Base-by-base conservation (phyloP, 2,113 vertebrate genomes). In the Bubo bubo region DNA sequence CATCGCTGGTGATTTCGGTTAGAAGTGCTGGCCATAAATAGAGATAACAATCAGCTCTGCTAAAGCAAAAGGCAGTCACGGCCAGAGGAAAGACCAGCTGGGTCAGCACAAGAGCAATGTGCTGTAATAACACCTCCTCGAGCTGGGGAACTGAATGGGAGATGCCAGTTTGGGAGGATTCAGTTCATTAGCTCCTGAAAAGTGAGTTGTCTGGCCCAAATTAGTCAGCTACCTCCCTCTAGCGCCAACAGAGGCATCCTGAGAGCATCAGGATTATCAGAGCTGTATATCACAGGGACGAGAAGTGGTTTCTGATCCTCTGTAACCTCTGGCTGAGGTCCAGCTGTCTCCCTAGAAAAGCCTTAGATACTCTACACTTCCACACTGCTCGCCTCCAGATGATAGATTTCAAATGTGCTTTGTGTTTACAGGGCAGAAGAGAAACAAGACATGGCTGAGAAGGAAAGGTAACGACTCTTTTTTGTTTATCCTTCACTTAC, bases 391-490 rank as follows among this genome's bases (percentile, higher is more conserved):
- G 0, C 41, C 9, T 18, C 37, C 12, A 30, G 45, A 12, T 4
- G 30, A 26, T 1, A 45, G 56, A 53, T 88, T 84, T 75, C 70
- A 95, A 71, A 23, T 2, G 22, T 15, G 16, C 7, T 96, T 88
- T 95, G 39, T 97, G 68, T 85, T 96, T 92, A 90, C 95, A 98
- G 98, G 92, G 74, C 95, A 23, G 98, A 98, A 89, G 98, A 98
- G 85, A 98, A 97, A 49, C 95, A 96, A 7, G 98, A 98, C 67
- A 27, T 63, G 17, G 70, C 58, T 14, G 96, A 96, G 14, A 94
- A 75, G 80, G 97, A 93, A 80, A 98, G 47, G 98, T 98, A 50
- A 93, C 26, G 10, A 30, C 41, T 70, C 85, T 9, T 27, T 30
- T 22, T 9, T 8, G 17, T 49, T 90, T 14, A 14, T 41, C 84